phyloP scores from a whole-genome alignment of 2,888 invertebrate species.

The Linnaemya tessellans region DNA sequence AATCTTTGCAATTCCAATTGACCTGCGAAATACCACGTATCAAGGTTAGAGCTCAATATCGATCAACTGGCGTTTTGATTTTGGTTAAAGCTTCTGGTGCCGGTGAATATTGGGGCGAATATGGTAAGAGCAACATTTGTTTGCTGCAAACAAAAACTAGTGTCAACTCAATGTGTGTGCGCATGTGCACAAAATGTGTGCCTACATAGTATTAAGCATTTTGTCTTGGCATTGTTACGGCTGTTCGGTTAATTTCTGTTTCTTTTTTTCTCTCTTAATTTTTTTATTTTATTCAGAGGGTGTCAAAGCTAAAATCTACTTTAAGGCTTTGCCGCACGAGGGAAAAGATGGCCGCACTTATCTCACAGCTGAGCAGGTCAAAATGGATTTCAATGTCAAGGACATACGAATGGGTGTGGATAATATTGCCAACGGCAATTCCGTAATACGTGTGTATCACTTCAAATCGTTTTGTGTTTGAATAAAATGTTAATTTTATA shows the following conservation, averaged over 20 bases:
- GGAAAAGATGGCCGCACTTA: constrained; percentile 87
- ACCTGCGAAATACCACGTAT: constrained; percentile 92
- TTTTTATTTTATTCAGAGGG: constrained; percentile 89
- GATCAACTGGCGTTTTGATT: constrained; percentile 91
- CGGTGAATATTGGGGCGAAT: constrained; percentile 95
- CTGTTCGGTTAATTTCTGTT: not conserved
- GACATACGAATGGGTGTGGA: constrained; percentile 94
- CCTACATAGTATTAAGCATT: not conserved
- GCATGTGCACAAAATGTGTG: not conserved
- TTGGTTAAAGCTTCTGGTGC: constrained; percentile 92
- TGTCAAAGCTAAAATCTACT: constrained; percentile 92
- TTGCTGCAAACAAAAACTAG: constrained; percentile 5
- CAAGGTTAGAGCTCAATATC: constrained; percentile 90
- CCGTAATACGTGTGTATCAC: constrained; percentile 89
- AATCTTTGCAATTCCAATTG: constrained; percentile 91
- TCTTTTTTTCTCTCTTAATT: constrained; percentile 1
- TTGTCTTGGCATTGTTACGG: not conserved
- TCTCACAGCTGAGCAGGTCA: constrained; percentile 89
- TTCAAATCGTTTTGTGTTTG: not conserved
- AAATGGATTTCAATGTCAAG: constrained; percentile 93
- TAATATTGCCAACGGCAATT: constrained; percentile 91
- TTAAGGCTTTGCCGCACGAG: constrained; percentile 88
- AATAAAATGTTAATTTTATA: constrained; percentile 2
- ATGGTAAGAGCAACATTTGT: constrained; percentile 85
- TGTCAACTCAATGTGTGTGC: not conserved